Conservation (phyloP, 2,888 invertebrate species). For the Campaea margaritaria region DNA sequence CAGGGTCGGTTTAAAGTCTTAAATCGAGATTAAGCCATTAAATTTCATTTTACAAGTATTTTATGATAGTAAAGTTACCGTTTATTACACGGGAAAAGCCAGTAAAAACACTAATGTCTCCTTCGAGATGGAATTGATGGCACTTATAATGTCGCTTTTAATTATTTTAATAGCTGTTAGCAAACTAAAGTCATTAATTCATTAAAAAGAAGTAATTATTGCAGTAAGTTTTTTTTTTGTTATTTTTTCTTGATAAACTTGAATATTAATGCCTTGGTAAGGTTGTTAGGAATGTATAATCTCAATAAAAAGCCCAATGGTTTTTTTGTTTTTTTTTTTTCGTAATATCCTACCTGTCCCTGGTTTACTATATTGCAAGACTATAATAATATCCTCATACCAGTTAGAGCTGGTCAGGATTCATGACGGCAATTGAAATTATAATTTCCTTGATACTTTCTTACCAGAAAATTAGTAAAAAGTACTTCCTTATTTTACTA, state of each 20-base stretch:
- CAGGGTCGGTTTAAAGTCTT: constrained; percentile 12
- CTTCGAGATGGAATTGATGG: constrained; percentile 80
- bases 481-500: not conserved
- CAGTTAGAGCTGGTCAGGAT: no score
- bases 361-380: no score
- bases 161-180: constrained; percentile 81
- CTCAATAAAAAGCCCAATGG: no score
- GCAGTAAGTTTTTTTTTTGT: constrained; percentile 45
- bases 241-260: constrained; percentile 21
- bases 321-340: no score
- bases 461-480: no score
- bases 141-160: constrained; percentile 83
- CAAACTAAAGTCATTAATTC: constrained; percentile 81
- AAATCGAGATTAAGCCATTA: constrained; percentile 39
- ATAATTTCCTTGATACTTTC: no score
- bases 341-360: no score
- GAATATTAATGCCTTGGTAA: not conserved
- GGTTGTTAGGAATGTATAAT: not conserved
- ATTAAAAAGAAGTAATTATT: constrained; percentile 77
- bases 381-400: no score
- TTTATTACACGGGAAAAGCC: constrained; percentile 68
- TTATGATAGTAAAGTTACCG: constrained; percentile 63
- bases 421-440: no score
- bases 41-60: constrained; percentile 58
- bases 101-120: constrained; percentile 80